Evolutionary conservation across 2,797 vertebrate genomes (phyloP), one percentile per base, ranked within the genome.

Genomic region (Sebastes wilsoni): DNA sequence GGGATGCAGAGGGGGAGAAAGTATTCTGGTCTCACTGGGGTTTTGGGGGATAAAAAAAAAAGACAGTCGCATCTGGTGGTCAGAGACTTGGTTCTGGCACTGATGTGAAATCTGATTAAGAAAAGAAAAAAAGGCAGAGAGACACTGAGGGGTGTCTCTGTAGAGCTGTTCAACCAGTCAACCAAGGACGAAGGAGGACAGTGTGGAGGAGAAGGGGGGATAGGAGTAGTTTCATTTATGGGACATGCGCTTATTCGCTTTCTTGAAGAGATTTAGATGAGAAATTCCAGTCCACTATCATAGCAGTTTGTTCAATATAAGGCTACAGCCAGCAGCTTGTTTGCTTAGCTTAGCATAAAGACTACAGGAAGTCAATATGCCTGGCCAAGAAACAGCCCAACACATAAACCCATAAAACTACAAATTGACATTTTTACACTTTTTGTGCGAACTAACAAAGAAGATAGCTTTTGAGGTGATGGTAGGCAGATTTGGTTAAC

Each of bases 91-190:
- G 86, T 74, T 84, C 76, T 82, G 61, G 82, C 88, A 77, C 66
- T 64, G 81, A 92, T 81, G 82, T 85, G 23, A 92, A 92, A 92
- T 90, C 62, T 83, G 88, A 94, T 91, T 83, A 83, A 67, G 71
- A 75, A 62, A 80, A 23, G 84, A 74, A 14, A 73, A 68, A 52
- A 46, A 81, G 52, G 54, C 61, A 56, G 42, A 52, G 66, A 84
- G 67, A 80, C 69, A 62, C 30, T 7, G 23, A 60, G 58, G 72
- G 79, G 65, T 6, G 65, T 66, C 81, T 83, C 60, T 77, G 13
- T 22, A 38, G 72, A 77, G 32, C 30, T 55, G 4, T 22, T 22
- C 70, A 49, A 74, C 10, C 61, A 68, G 64, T 74, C 49, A 3
- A 66, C 38, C 60, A 73, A 72, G 49, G 61, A 80, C 8, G 5